These are phyloP conservation scores for Cirrhinus molitorella DNA, from an alignment of 2,797 vertebrate species.

Conservation along the genomic window DNA sequence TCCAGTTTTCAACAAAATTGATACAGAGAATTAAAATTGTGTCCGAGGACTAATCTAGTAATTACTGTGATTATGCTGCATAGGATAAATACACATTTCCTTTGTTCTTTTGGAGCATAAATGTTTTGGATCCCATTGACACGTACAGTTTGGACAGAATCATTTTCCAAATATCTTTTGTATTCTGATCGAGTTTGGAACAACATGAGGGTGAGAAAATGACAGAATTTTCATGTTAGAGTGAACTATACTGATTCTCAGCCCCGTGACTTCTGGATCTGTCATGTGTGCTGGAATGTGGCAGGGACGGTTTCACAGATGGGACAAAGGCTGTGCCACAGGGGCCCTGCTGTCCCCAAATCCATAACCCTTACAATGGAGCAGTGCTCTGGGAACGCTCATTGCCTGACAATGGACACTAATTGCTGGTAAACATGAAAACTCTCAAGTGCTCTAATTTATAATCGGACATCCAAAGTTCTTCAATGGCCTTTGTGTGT, in stretches of 20 bases:
- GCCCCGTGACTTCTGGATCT: not conserved
- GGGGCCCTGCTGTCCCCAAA: slow-evolving; percentile 25
- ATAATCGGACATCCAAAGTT: slow-evolving; percentile 56
- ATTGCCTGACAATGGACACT: slow-evolving; percentile 47
- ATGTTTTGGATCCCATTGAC: not conserved
- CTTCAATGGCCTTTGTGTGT: slow-evolving; percentile 48
- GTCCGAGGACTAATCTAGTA: not conserved
- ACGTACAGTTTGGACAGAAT: not conserved
- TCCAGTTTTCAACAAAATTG: no score
- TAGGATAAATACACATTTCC: not conserved
- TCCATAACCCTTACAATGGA: slow-evolving; percentile 8
- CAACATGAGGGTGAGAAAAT: not conserved
- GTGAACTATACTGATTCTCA: not conserved
- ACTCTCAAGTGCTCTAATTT: slow-evolving; percentile 59
- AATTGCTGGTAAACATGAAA: slow-evolving; percentile 69
- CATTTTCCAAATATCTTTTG: not conserved
- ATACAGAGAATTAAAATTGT: no score
- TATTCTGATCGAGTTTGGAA: not conserved
- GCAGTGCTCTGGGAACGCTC: slow-evolving; percentile 37
- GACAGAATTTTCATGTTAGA: not conserved
- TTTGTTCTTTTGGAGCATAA: not conserved
- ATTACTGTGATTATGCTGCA: not conserved
- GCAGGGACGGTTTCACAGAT: slow-evolving; percentile 27
- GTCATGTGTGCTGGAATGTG: slow-evolving; percentile 37
- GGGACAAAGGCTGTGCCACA: slow-evolving; percentile 32